These are phyloP conservation scores for Etheostoma spectabile DNA, from an alignment of 2,113 vertebrate genomes.

Conservation along the genomic window DNA sequence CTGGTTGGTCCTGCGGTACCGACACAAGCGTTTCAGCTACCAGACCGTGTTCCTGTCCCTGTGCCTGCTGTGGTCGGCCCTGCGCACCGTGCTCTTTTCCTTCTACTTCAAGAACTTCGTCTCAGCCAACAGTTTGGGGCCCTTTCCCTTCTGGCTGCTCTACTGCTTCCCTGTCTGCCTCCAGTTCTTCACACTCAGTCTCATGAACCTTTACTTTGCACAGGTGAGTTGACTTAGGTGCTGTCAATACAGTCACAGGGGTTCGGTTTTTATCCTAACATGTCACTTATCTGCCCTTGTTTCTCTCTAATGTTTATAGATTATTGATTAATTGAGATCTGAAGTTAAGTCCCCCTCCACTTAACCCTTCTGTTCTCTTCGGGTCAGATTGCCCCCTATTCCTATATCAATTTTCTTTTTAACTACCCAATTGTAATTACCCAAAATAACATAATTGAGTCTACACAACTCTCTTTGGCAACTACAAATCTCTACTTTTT, in stretches of 20 bases:
- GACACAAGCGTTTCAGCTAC: conserved; percentile 97
- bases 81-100: conserved; percentile 95
- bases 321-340: background rate
- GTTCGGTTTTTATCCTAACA: no score
- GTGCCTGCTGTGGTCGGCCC: conserved; percentile 96
- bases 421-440: no score
- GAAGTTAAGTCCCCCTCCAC: no score
- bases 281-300: no score
- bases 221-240: conserved; percentile 85
- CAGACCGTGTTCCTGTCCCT: conserved; percentile 98
- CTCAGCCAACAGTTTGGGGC: conserved; percentile 91
- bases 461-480: no score
- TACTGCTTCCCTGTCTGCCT: conserved; percentile 98
- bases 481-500: no score
- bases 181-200: conserved; percentile 97
- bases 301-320: background rate
- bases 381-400: no score
- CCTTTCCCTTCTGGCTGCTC: conserved; percentile 97
- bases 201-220: conserved; percentile 97
- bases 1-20: conserved; percentile 94
- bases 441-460: no score
- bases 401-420: no score
- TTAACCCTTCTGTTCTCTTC: no score
- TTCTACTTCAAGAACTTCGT: conserved; percentile 97
- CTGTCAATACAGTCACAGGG: background rate